Evolutionary conservation across 2,113 vertebrate genomes (phyloP), one percentile per base, ranked within the genome.

Genomic region (Stigmatopora argus): DNA sequence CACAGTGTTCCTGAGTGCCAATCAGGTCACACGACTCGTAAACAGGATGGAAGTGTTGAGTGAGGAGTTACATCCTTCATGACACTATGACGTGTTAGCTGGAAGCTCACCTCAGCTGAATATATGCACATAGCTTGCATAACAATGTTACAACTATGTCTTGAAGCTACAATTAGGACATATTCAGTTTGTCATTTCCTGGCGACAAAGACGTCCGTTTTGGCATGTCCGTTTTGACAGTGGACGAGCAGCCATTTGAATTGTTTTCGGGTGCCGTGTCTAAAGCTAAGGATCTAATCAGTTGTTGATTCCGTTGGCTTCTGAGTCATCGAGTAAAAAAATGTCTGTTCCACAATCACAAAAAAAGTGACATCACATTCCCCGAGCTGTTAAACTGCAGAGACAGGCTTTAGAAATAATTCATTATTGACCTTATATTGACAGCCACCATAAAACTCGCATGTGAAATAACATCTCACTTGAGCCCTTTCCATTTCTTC

Each of bases 21-120:
- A 85, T 86, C 80, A 72, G 83, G 83, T 82, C 85, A 84, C 80
- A 82, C 70, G 74, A 84, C 84, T 84, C 62, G 87, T 89, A 91
- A 92, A 92, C 90, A 91, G 91, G 90, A 92, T 91, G 87, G 85
- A 84, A 86, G 82, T 79, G 85, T 79, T 88, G 89, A 90, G 82
- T 90, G 90, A 90, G 78, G 78, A 86, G 89, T 91, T 89, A 89
- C 87, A 86, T 91, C 89, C 90, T 89, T 78, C 75, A 75, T 86
- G 79, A 88, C 83, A 83, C 66, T 73, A 47, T 66, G 74, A 86
- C 72, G 73, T 63, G 78, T 67, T 51, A 65, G 72, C 69, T 57
- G 69, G 70, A 73, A 78, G 74, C 69, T 64, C 47, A 52, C 26
- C 34, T 64, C 9, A 63, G 23, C 11, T n/a, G 23, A 34, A 63